A percentile compares a stretch with the other conserved stretches of the same genome.
Conservation (phyloP, 2,113 vertebrate species). For the Neotragus pygmaeus region DNA sequence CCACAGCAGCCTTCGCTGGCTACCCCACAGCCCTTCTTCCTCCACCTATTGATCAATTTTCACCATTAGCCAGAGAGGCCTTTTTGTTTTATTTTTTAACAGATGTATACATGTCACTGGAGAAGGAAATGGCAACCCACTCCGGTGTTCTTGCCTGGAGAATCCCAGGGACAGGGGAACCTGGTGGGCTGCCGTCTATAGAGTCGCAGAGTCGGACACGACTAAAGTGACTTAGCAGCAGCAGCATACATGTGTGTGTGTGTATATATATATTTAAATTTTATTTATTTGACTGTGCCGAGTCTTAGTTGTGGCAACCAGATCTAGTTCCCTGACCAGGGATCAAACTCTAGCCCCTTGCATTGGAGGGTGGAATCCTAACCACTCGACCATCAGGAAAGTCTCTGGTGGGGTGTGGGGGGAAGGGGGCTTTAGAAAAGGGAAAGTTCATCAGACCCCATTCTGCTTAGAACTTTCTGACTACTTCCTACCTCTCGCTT, state of each 20-base stretch:
- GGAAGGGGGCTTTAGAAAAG: not conserved
- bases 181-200: no score
- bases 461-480: not conserved
- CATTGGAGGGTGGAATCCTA: not conserved
- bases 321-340: not conserved
- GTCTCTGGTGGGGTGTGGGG: not conserved
- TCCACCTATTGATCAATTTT: not conserved
- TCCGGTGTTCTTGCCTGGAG: no score
- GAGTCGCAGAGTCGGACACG: no score
- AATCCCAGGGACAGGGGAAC: no score
- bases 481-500: not conserved
- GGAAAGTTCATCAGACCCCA: not conserved
- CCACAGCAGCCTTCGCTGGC: not conserved
- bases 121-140: no score
- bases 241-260: accelerated
- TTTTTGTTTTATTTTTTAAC: not conserved
- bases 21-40: not conserved
- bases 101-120: not conserved
- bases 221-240: no score
- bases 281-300: not conserved
- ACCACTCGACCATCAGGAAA: not conserved
- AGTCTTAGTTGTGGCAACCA: not conserved
- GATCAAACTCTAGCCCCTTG: not conserved
- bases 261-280: no score
- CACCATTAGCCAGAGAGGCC: not conserved